Evolutionary conservation across 2,113 vertebrate species (phyloP).

Genomic region (Leptocoma aspasia): DNA sequence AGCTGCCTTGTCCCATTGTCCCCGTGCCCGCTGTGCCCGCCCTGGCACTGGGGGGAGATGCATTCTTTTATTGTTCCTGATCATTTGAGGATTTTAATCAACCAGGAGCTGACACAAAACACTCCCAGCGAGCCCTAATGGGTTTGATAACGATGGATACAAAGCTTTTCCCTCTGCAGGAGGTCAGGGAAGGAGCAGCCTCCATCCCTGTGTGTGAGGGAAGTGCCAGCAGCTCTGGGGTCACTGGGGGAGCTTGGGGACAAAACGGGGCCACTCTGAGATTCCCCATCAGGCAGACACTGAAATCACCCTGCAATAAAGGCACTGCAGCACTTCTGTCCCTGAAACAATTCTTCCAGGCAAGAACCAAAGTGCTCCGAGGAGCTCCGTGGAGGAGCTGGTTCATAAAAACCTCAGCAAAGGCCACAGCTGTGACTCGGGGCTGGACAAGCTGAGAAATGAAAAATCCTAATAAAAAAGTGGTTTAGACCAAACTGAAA

Average conservation of each 20-base stretch:
- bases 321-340: too few relatives aligned
- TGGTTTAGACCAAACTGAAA: background rate
- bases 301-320: rapidly evolving
- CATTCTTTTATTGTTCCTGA: background rate
- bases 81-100: background rate
- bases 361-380: background rate
- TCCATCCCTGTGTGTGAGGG: too few relatives aligned
- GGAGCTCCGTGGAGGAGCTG: too few relatives aligned
- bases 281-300: background rate
- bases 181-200: background rate
- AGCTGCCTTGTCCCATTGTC: background rate
- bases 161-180: background rate
- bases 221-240: background rate
- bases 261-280: background rate
- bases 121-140: background rate
- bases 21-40: background rate
- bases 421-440: background rate
- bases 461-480: background rate
- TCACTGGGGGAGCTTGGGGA: background rate
- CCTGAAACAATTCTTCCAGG: background rate
- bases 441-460: background rate
- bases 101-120: background rate
- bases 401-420: background rate
- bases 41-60: background rate
- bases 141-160: rapidly evolving